A percentile compares a stretch with the other conserved stretches of the same genome.
phyloP scores from a whole-genome alignment of 2,888 invertebrate genomes.

The Mylabris sibirica region DNA sequence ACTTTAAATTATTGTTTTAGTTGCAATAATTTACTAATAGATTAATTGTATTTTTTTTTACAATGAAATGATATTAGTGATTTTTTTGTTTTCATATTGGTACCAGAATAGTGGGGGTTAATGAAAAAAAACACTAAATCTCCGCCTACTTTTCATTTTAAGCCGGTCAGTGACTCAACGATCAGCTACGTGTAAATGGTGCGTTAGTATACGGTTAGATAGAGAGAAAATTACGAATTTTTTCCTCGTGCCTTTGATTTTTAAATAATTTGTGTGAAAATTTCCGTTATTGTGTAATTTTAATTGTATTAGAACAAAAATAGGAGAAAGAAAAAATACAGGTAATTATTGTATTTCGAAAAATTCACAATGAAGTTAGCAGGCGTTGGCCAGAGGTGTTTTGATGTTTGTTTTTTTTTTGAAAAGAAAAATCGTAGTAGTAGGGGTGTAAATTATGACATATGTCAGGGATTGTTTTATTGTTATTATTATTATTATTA shows the following conservation, averaged over 20 bases:
- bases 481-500: constrained; percentile 16
- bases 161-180: constrained; percentile 63
- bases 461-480: constrained; percentile 34
- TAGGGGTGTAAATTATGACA: constrained; percentile 26
- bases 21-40: constrained; percentile 43
- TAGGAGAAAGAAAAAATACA: no score
- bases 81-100: constrained; percentile 19
- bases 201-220: constrained; percentile 42
- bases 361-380: constrained; percentile 17
- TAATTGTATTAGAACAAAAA: no score
- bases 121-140: constrained; percentile 21
- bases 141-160: constrained; percentile 49
- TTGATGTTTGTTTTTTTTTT: constrained; percentile 26
- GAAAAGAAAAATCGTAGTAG: constrained; percentile 22
- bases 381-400: constrained; percentile 35
- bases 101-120: background rate
- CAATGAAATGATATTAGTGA: background rate
- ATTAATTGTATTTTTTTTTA: constrained; percentile 16
- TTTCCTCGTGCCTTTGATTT: constrained; percentile 40
- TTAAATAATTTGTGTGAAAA: background rate
- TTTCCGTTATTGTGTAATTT: background rate
- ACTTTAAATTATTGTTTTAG: constrained; percentile 48
- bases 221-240: constrained; percentile 38
- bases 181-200: constrained; percentile 61
- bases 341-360: background rate